These are phyloP conservation scores for Chaetoderma sp. DNA, from an alignment of 2,888 invertebrate genomes.

Conservation along the genomic window DNA sequence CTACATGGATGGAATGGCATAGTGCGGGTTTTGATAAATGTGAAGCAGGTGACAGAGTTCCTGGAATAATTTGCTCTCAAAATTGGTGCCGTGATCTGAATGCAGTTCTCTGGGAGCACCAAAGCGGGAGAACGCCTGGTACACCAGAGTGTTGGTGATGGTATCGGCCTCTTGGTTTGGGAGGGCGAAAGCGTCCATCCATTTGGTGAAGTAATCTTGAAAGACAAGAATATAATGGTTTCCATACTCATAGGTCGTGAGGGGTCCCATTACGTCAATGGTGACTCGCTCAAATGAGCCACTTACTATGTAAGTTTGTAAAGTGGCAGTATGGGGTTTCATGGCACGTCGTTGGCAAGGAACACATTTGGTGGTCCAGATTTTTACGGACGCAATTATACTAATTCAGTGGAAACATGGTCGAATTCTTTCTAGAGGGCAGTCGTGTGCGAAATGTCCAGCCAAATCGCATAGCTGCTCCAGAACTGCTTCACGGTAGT, in stretches of 20 bases:
- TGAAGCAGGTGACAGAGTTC: constrained; percentile 33
- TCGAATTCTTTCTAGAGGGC: too few species aligned
- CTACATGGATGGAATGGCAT: constrained; percentile 25
- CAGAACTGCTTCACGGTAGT: too few species aligned
- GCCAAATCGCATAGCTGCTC: too few species aligned
- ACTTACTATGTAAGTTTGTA: constrained; percentile 5
- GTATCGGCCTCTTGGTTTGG: constrained; percentile 33
- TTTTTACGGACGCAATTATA: too few species aligned
- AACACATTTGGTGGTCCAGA: neutral
- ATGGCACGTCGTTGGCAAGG: neutral
- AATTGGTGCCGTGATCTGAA: constrained; percentile 31
- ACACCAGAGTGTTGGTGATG: constrained; percentile 31
- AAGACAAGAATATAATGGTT: constrained; percentile 26
- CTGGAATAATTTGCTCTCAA: constrained; percentile 31
- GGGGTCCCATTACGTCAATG: constrained; percentile 25
- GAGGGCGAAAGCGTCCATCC: constrained; percentile 24
- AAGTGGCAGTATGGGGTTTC: constrained; percentile 4
- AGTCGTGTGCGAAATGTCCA: too few species aligned
- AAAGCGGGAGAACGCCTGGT: constrained; percentile 24
- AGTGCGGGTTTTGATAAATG: constrained; percentile 32
- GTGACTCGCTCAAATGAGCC: constrained; percentile 18
- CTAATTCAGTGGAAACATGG: too few species aligned
- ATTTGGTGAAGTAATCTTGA: constrained; percentile 32
- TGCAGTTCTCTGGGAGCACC: constrained; percentile 33
- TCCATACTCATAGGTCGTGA: constrained; percentile 10